Base-by-base conservation (phyloP, 2,888 invertebrate genomes). In the Pristionchus maxplancki region DNA sequence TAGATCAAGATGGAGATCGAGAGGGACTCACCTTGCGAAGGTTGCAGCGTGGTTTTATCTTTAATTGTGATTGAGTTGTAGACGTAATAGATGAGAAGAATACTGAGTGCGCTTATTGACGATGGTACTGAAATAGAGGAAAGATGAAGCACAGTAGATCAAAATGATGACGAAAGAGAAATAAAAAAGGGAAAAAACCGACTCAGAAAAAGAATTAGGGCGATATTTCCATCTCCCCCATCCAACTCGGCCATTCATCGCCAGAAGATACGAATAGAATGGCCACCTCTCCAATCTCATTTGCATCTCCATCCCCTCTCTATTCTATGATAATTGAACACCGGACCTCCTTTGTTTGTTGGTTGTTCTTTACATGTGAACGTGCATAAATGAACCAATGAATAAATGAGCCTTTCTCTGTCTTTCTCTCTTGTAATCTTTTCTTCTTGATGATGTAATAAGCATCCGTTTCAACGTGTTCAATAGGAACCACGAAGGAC, bases 51-150 rank as follows among this genome's bases (percentile, higher is more conserved):
- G 34, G 44, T 78, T 28, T 78, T 78, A 48, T 78, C 78, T 78
- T 28, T 44, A 44, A 78, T 48, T 53, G 53, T 58, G 53, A 83
- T 50, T 53, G 82, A 83, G 37, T 83, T 83, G 82, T 83, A 83
- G 82, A 83, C 24, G 82, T 83, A 83, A 53, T 83, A 83, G 50
- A 83, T 44, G 53, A 83, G 53, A 83, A 83, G 50, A 53, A 83
- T 24, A 83, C 82, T 83, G 53, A 83, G 34, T 20, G 82, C 82
- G 37, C 53, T 83, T 83, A 83, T 50, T 53, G 82, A 31, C 31
- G 82, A 53, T 53, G 82, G 82, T 53, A 83, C 82, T 83, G 82
- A 28, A 83, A 83, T 53, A n/a, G n/a, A 50, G 31, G 5, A 53
- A 13, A 24, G n/a, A 83, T 83, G 31, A 28, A 53, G 4, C 40